phyloP scores from a whole-genome alignment of 2,797 vertebrate genomes.

The Sebastes reedi region DNA sequence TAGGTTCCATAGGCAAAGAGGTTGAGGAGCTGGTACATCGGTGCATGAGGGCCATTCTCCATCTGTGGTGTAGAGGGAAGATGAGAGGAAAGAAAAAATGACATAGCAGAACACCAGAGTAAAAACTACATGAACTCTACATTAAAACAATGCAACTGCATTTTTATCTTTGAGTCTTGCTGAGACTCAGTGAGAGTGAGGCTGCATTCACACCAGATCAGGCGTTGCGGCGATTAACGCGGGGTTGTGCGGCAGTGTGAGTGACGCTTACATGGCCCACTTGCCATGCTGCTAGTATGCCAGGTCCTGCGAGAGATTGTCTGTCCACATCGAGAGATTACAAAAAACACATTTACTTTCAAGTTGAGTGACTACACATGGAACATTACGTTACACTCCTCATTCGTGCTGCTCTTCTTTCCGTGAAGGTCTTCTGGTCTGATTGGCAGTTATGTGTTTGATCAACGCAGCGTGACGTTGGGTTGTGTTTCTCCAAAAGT shows the following conservation, averaged over 20 bases:
- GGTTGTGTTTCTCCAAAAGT: too few relatives aligned
- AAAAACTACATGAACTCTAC: constrained; percentile 12
- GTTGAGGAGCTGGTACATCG: constrained; percentile 93
- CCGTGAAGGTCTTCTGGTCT: not conserved
- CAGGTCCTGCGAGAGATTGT: not conserved
- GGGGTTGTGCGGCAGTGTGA: not conserved
- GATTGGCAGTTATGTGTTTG: not conserved
- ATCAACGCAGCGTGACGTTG: too few relatives aligned
- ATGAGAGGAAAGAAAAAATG: constrained; percentile 20
- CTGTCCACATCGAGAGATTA: not conserved
- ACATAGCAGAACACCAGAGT: constrained; percentile 25
- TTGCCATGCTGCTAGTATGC: not conserved
- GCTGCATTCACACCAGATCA: not conserved
- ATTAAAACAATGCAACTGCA: not conserved
- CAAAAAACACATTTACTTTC: not conserved
- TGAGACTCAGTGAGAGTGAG: not conserved
- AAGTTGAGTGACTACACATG: not conserved
- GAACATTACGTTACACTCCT: not conserved
- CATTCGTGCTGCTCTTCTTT: not conserved
- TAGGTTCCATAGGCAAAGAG: constrained; percentile 98
- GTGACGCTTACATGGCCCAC: not conserved
- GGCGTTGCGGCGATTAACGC: not conserved
- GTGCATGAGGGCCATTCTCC: constrained; percentile 89
- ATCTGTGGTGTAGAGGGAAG: constrained; percentile 68
- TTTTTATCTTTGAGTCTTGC: constrained; percentile 22